Evolutionary conservation across 1,140 invertebrate species (phyloP), one percentile per base, ranked within the genome.

Genomic region (Druon quercuslanigerum): DNA sequence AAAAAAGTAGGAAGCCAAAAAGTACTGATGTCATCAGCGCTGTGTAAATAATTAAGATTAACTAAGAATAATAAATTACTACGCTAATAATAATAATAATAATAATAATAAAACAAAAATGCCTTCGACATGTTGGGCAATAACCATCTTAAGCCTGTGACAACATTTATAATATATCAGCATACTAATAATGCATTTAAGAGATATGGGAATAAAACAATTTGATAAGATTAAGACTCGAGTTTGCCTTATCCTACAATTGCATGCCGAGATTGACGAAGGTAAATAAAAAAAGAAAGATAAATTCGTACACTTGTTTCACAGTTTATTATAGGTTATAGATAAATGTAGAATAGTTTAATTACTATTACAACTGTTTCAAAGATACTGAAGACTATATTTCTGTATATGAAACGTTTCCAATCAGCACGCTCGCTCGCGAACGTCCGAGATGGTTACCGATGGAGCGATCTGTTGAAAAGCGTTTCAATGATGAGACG

Each of bases 251-350:
- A 46, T 11, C 40, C 40, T 46, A 46, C 6, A 11, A 33, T 11
- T 46, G 7, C 40, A 9, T 46, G 40, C 8, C 40, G 40, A 6
- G 40, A 46, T 20, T 17, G 52, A 19, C 7, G 11, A n/a, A 17
- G 52, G n/a, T 54, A 17, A 17, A 54, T 8, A 46, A 66, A 46
- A 40, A 66, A 79, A 79, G 52, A 73, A 80, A 83, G 50, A 83
- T 33, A 76, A 82, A 79, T 82, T 76, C 77, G 74, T 90, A 90
- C 89, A 88, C 86, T 88, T 91, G 88, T 91, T 92, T 91, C 88
- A 91, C 89, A 92, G 90, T 92, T 92, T 92, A 92, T 92, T 92
- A 91, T 90, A 91, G 87, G 86, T 91, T 91, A 92, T 91, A 91
- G 90, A 91, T 91, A 91, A 92, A 90, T 91, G 89, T 92, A 90